These are phyloP conservation scores for Antennarius striatus DNA, from an alignment of 2,113 vertebrate species.

Conservation along the genomic window DNA sequence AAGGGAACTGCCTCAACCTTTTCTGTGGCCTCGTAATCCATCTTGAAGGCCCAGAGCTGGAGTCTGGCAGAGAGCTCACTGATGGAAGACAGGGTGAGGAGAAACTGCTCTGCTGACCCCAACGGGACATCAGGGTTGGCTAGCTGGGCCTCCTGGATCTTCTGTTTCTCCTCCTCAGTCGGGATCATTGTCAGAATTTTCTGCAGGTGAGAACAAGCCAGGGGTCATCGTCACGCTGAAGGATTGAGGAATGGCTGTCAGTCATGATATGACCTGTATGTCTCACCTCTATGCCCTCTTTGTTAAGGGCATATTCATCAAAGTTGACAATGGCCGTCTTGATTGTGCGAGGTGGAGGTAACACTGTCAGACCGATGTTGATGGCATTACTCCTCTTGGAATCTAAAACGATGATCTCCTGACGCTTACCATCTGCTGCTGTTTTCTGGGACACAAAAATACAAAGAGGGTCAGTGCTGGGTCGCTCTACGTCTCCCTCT, in stretches of 20 bases:
- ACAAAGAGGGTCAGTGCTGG: slow-evolving; percentile 17
- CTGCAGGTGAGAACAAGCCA: slow-evolving; percentile 62
- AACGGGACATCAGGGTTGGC: slow-evolving; percentile 89
- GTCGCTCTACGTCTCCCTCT: not conserved
- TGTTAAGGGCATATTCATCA: slow-evolving; percentile 97
- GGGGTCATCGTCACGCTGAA: not conserved
- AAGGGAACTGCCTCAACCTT: slow-evolving; percentile 80
- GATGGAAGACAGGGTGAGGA: slow-evolving; percentile 95
- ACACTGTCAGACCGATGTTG: slow-evolving; percentile 95
- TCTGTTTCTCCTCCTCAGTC: slow-evolving; percentile 94
- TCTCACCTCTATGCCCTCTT: slow-evolving; percentile 97
- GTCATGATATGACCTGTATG: not conserved
- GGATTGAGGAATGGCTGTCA: not conserved
- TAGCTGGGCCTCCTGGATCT: slow-evolving; percentile 95
- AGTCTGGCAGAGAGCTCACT: slow-evolving; percentile 92
- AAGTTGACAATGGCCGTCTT: slow-evolving; percentile 98
- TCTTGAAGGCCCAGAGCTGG: slow-evolving; percentile 98
- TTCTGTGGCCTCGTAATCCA: slow-evolving; percentile 95
- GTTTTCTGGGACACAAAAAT: slow-evolving; percentile 83
- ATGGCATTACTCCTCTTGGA: slow-evolving; percentile 97
- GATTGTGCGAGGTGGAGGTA: slow-evolving; percentile 95
- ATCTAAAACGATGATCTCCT: slow-evolving; percentile 95
- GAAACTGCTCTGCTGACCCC: slow-evolving; percentile 94
- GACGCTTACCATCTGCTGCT: slow-evolving; percentile 91
- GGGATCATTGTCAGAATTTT: slow-evolving; percentile 98